A percentile compares a stretch with the other conserved stretches of the same genome.
Conservation (phyloP, 2,797 vertebrate species). For the Sebastes steindachneri region DNA sequence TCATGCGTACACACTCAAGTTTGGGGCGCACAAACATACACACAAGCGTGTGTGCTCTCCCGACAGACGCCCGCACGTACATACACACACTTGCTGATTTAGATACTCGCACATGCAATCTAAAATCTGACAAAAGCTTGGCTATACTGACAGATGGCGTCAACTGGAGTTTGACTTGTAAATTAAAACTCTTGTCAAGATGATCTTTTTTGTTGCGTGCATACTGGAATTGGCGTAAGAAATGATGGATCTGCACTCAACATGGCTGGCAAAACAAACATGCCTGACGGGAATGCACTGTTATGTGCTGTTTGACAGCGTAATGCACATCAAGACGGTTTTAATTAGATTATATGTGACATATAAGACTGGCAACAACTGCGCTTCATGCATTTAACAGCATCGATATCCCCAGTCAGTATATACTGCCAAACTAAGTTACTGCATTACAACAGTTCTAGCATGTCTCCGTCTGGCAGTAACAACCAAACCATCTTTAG, state of each 20-base stretch:
- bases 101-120: conserved; percentile 23
- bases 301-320: not conserved
- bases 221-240: conserved; percentile 13
- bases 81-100: not conserved
- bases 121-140: conserved; percentile 35
- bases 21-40: not conserved
- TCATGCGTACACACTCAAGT: not conserved
- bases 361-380: not conserved
- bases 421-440: conserved; percentile 2
- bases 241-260: conserved; percentile 38
- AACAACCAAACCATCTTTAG: not conserved
- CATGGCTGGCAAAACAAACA: conserved; percentile 42
- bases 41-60: not conserved
- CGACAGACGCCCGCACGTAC: not conserved
- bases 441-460: not conserved
- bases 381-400: not conserved
- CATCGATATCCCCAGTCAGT: not conserved
- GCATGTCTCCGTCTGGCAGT: not conserved
- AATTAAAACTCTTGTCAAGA: conserved; percentile 58
- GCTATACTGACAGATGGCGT: conserved; percentile 8
- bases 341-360: conserved; percentile 5
- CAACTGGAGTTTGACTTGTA: conserved; percentile 47
- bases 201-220: conserved; percentile 39
- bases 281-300: not conserved
- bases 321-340: conserved; percentile 6